Evolutionary conservation across 1,140 invertebrate genomes (phyloP).

Genomic region (Mamestra configurata): DNA sequence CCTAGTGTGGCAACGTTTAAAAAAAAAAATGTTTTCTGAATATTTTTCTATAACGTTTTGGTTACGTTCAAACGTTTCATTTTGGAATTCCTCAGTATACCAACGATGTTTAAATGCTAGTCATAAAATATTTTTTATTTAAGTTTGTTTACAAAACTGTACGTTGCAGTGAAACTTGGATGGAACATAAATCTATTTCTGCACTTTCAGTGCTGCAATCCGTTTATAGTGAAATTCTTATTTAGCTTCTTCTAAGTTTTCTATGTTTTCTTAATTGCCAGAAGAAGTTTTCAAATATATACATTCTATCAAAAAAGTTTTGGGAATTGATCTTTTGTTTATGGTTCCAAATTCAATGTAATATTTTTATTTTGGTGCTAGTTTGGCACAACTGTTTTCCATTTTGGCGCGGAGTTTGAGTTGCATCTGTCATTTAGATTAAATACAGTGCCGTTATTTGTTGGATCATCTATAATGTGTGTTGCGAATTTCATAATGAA

Average conservation of each 20-base stretch:
- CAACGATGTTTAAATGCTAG: not conserved
- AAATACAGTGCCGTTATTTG: too few relatives aligned
- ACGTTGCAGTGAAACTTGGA: slow-evolving; percentile 9
- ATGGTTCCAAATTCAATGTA: too few relatives aligned
- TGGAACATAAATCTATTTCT: slow-evolving; percentile 17
- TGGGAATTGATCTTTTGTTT: too few relatives aligned
- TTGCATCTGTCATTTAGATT: too few relatives aligned
- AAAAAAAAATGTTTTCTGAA: too few relatives aligned
- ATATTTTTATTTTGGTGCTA: too few relatives aligned
- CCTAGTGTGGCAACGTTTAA: too few relatives aligned
- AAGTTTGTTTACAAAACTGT: slow-evolving; percentile 16
- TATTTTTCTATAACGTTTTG: not conserved
- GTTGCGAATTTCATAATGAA: too few relatives aligned
- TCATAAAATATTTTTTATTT: slow-evolving; percentile 1
- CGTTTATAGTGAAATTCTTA: not conserved
- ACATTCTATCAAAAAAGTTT: too few relatives aligned
- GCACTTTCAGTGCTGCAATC: not conserved
- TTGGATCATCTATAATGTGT: too few relatives aligned
- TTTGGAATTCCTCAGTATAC: not conserved
- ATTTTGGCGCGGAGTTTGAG: too few relatives aligned
- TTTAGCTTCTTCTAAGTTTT: not conserved
- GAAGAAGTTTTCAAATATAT: not conserved
- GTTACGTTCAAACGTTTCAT: not conserved
- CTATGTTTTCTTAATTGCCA: not conserved
- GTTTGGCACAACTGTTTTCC: too few relatives aligned